Evolutionary conservation across 2,888 invertebrate species (phyloP), one percentile per base, ranked within the genome.

Genomic region (Melitaea athalia): DNA sequence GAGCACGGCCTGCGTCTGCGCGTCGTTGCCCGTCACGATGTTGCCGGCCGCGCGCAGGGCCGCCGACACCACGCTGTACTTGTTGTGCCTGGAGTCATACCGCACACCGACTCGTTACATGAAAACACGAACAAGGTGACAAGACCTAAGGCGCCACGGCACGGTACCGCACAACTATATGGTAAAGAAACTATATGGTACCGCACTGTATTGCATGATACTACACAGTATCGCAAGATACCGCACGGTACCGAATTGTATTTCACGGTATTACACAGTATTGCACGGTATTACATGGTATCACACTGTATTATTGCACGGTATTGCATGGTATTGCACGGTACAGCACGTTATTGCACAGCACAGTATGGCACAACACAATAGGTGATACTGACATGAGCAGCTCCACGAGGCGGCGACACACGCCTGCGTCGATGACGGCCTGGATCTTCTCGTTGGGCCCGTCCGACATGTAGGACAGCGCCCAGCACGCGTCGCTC

Each of bases 401-500:
- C 61, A 95, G 80, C 79, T 95, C 94, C 5, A 95, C 94, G 55
- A 95, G 92, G 77, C 97, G 94, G 77, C 98, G 94, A 83, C 98
- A 98, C 53, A 99, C 98, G 1, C 98, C 98, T 14, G 98, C 97
- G 87, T 99, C 98, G 74, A 99, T 98, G 63, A 99, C 99, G 47
- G 98, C 97, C 92, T 99, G 99, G 79, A 99, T 99, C 93, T 98
- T 99, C 77, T 99, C 98, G 87, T 99, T 98, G 55, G 98, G 98
- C 60, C 99, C 99, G 85, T 99, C 99, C 0, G 98, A 97, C 67
- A 99, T 90, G 86, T 99, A 99, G 65, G 98, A 98, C 50, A 99
- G 94, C 31, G 99, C 98, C 99, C 99, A 99, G 86, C 98, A 99
- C 6, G 99, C 96, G 88, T 99, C 99, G 70, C 98, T 96, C 61